Evolutionary conservation across 2,888 invertebrate species (phyloP).

Genomic region (Sphaerophoria taeniata): DNA sequence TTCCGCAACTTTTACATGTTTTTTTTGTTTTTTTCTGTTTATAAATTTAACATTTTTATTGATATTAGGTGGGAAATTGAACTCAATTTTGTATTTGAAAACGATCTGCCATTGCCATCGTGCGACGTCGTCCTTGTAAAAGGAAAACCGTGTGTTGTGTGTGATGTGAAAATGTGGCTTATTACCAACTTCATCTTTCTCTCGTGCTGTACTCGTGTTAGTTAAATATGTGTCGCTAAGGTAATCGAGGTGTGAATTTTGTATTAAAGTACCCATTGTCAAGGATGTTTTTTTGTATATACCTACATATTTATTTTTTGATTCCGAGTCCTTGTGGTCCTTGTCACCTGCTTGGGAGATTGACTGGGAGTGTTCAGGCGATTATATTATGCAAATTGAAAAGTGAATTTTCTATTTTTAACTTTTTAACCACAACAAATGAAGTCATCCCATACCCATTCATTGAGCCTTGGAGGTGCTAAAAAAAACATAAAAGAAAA

Average conservation of each 20-base stretch:
- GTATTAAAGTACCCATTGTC: constrained; percentile 38
- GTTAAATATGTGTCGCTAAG: constrained; percentile 66
- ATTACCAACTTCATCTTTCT: constrained; percentile 26
- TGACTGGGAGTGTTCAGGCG: not conserved
- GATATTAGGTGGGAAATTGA: constrained; percentile 41
- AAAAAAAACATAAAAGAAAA: constrained; percentile 13
- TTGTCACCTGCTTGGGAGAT: not conserved
- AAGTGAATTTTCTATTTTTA: constrained; percentile 53
- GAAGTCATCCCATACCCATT: constrained; percentile 30
- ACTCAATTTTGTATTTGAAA: constrained; percentile 33
- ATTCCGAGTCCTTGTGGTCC: not conserved
- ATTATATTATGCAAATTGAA: constrained; percentile 69
- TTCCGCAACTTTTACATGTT: not conserved
- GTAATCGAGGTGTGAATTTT: constrained; percentile 69
- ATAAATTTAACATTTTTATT: constrained; percentile 35
- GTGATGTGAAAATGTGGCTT: not conserved
- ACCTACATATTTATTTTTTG: not conserved
- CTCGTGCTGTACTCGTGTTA: constrained; percentile 26
- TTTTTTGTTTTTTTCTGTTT: not conserved
- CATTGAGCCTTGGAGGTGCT: constrained; percentile 7
- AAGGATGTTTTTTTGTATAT: constrained; percentile 3
- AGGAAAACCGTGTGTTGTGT: not conserved
- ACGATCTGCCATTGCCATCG: constrained; percentile 19
- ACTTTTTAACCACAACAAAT: constrained; percentile 41
- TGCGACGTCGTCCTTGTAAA: too few species aligned